phyloP scores from a whole-genome alignment of 2,113 vertebrate species.

The Leptobrachium ailaonicum region DNA sequence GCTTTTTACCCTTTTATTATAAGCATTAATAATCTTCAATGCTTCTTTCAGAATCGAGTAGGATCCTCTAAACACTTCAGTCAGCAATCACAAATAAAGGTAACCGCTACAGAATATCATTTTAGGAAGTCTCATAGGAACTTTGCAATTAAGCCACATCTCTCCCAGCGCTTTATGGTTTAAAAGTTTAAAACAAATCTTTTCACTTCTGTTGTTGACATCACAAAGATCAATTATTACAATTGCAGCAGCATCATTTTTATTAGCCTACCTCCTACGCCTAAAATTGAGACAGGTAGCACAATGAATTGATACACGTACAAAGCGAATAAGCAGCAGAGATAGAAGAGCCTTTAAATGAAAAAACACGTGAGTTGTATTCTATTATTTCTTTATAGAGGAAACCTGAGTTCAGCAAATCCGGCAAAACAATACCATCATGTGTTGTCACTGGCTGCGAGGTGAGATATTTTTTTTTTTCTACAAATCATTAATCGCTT shows the following conservation, averaged over 20 bases:
- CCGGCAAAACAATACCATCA: slow-evolving; percentile 11
- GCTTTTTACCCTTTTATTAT: too few species aligned
- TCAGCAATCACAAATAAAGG: too few species aligned
- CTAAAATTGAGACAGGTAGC: neutral
- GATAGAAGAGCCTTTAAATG: neutral
- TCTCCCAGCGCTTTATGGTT: too few species aligned
- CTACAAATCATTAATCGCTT: slow-evolving; percentile 35
- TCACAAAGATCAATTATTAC: neutral
- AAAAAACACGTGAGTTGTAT: neutral
- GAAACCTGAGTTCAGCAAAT: neutral
- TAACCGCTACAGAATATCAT: too few species aligned
- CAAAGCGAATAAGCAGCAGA: neutral
- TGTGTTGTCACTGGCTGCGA: slow-evolving; percentile 4
- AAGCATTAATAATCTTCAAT: too few species aligned
- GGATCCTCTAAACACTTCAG: too few species aligned
- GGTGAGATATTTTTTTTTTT: slow-evolving; percentile 30
- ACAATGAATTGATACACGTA: neutral
- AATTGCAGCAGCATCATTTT: neutral
- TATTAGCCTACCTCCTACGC: neutral
- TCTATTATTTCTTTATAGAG: neutral
- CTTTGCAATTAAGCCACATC: too few species aligned
- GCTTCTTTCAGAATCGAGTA: too few species aligned
- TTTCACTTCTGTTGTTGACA: neutral
- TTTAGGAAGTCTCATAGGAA: too few species aligned
- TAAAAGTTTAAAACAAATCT: neutral